Conservation (phyloP, 35 echinoderm and acorn worm species). For the Stichopus chloronotus region DNA sequence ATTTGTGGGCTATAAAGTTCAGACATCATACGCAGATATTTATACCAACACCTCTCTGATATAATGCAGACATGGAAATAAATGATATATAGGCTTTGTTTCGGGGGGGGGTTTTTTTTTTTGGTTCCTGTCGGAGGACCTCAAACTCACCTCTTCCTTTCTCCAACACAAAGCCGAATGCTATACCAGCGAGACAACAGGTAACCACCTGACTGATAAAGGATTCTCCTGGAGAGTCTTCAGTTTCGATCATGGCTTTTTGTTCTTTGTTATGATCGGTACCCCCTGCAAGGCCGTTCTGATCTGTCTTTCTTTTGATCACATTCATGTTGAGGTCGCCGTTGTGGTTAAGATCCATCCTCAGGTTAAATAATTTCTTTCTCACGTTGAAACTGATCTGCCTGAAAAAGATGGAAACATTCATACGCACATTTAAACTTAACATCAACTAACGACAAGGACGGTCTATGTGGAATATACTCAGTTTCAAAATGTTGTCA, state of each 20-base stretch:
- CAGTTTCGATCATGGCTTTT: not conserved
- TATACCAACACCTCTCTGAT: not conserved
- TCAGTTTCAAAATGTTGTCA: not conserved
- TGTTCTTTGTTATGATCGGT: not conserved
- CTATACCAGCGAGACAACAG: constrained; percentile 63
- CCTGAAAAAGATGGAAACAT: not conserved
- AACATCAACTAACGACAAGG: not conserved
- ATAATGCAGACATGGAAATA: not conserved
- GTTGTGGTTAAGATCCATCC: not conserved
- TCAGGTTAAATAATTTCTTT: not conserved
- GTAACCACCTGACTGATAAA: constrained; percentile 41
- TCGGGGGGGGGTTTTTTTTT: not conserved
- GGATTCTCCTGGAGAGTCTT: not conserved
- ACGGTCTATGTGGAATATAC: not conserved
- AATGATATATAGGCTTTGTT: not conserved
- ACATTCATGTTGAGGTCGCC: constrained; percentile 31
- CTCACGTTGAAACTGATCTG: not conserved
- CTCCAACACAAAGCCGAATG: constrained; percentile 87
- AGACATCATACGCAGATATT: not conserved
- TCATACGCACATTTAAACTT: not conserved
- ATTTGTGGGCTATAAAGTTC: no score
- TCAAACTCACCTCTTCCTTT: constrained; percentile 84
- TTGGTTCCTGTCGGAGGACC: no score
- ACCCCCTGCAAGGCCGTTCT: not conserved
- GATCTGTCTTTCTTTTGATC: not conserved